A percentile compares a stretch with the other conserved stretches of the same genome.
Conservation (phyloP, 2,113 vertebrate genomes). For the Solea solea region DNA sequence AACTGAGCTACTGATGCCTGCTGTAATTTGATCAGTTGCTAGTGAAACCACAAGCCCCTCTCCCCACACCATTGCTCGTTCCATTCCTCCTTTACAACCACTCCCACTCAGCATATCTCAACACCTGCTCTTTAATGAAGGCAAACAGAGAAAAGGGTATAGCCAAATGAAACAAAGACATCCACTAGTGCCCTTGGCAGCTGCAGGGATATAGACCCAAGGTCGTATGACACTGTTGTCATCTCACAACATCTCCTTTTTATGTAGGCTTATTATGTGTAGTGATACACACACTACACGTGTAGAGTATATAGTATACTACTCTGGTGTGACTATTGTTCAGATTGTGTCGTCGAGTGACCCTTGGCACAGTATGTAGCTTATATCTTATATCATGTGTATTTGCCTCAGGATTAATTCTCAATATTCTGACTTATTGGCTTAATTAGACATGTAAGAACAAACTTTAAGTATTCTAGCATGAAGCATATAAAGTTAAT, state of each 20-base stretch:
- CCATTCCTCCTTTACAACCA: conserved; percentile 57
- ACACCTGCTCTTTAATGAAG: conserved; percentile 78
- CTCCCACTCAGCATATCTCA: conserved; percentile 74
- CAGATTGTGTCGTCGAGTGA: conserved; percentile 17
- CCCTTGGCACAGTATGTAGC: conserved; percentile 32
- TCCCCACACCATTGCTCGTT: conserved; percentile 28
- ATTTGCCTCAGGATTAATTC: no score
- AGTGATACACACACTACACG: conserved; percentile 43
- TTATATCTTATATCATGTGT: no score
- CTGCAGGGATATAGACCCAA: conserved; percentile 51
- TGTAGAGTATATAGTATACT: conserved; percentile 7
- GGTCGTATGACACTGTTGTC: conserved; percentile 53
- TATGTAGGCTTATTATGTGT: conserved; percentile 40
- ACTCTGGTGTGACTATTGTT: conserved; percentile 7
- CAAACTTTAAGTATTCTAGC: no score
- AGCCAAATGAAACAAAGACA: conserved; percentile 68
- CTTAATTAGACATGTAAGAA: no score
- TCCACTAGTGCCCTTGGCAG: conserved; percentile 59
- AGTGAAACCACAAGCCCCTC: conserved; percentile 66
- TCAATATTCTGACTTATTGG: no score
- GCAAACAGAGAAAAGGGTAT: conserved; percentile 59
- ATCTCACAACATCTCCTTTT: conserved; percentile 5
- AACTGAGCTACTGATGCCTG: conserved; percentile 66
- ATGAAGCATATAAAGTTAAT: no score
- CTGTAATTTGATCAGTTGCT: conserved; percentile 76